Percentiles rank a stretch among this genome's conserved stretches.
Conservation (phyloP, 2,797 vertebrate species). For the Poecile montanus region DNA sequence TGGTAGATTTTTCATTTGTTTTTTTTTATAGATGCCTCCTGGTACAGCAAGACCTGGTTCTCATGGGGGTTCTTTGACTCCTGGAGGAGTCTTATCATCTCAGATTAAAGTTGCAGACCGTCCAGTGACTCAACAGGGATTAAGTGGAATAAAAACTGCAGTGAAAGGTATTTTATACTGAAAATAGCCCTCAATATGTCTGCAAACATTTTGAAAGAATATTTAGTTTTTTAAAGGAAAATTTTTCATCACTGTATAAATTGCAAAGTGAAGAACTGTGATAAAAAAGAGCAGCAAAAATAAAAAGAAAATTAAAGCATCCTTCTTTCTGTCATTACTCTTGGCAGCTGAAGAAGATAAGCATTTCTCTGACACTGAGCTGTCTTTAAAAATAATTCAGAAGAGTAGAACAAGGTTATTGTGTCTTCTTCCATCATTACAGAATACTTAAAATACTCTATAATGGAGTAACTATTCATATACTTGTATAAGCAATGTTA, state of each 20-base stretch:
- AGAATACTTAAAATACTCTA: background rate
- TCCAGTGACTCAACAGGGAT: conserved; percentile 95
- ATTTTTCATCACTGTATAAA: background rate
- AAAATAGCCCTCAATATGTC: background rate
- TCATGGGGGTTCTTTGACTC: conserved; percentile 75
- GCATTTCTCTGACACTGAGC: background rate
- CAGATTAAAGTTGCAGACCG: conserved; percentile 94
- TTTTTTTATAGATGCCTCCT: conserved; percentile 82
- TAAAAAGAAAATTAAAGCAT: background rate
- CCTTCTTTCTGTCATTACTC: background rate
- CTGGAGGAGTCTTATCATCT: conserved; percentile 86
- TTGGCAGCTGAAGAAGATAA: background rate
- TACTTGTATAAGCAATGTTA: background rate
- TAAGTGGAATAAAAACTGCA: conserved; percentile 96
- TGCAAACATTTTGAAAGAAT: background rate
- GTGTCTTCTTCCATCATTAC: background rate
- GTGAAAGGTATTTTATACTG: conserved; percentile 84
- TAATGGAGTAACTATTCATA: background rate
- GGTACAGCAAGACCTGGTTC: conserved; percentile 85
- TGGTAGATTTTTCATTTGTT: background rate
- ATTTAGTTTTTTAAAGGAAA: background rate
- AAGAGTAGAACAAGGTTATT: background rate
- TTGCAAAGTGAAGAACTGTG: background rate
- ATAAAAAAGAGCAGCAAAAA: background rate
- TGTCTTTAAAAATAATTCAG: background rate